These are phyloP conservation scores for Apostichopus californicus DNA, from an alignment of 35 echinoderm and acorn worm species.

Conservation along the genomic window DNA sequence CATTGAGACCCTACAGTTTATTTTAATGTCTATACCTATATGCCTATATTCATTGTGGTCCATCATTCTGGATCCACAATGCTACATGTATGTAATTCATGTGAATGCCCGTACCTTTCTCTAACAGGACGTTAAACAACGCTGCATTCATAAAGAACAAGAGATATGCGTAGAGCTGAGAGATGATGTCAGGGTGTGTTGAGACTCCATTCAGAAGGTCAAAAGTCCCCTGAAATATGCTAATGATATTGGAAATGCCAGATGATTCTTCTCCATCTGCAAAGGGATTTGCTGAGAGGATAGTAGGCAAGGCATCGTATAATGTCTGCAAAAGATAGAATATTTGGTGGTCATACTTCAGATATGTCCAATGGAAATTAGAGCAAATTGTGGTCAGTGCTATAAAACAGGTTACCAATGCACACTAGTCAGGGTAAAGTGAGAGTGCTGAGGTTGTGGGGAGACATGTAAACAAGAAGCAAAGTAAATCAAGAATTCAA, in stretches of 20 bases:
- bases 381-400: too few relatives aligned
- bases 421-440: too few relatives aligned
- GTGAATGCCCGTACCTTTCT: constrained; percentile 66
- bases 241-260: constrained; percentile 68
- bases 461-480: too few relatives aligned
- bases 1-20: background rate
- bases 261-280: constrained; percentile 52
- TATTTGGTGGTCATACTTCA: background rate
- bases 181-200: constrained; percentile 77
- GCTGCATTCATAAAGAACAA: constrained; percentile 98
- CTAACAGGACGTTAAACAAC: constrained; percentile 93
- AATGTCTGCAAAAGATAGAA: constrained; percentile 66
- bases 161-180: constrained; percentile 94
- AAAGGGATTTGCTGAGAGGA: constrained; percentile 89
- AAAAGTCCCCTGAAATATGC: constrained; percentile 92
- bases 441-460: too few relatives aligned
- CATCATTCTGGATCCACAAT: background rate
- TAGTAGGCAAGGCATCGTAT: constrained; percentile 75
- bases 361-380: too few relatives aligned
- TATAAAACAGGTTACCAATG: too few relatives aligned
- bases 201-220: constrained; percentile 78
- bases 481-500: too few relatives aligned
- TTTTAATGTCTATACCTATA: background rate
- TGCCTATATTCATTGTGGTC: background rate
- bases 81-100: background rate